Conservation (phyloP, 2,113 vertebrate genomes). For the Puma concolor region DNA sequence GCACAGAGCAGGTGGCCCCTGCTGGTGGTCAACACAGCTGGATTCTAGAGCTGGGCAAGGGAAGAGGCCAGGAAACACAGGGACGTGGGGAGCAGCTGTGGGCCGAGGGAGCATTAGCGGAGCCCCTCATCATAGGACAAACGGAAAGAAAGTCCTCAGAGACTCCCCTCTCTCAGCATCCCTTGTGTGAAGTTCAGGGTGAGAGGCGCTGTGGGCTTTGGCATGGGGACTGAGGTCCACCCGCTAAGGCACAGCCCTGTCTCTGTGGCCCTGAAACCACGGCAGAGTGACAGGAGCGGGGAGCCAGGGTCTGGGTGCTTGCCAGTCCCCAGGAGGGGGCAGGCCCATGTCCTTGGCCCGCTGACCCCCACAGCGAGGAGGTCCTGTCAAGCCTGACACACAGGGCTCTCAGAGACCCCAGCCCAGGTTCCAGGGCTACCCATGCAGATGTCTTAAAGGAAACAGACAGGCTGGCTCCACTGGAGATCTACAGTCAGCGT, state of each 20-base stretch:
- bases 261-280: background rate
- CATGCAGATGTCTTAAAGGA: background rate
- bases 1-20: background rate
- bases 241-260: background rate
- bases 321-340: background rate
- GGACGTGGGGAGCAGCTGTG: background rate
- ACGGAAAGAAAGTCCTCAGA: background rate
- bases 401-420: background rate
- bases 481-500: background rate
- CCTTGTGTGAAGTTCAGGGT: rapidly evolving
- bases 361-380: background rate
- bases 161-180: background rate
- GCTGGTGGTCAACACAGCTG: background rate
- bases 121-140: background rate
- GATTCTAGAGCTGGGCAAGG: background rate
- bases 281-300: background rate
- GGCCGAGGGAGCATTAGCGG: rapidly evolving
- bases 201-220: background rate
- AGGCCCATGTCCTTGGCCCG: background rate
- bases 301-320: background rate
- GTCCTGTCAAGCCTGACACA: background rate
- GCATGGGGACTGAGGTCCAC: background rate
- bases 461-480: background rate
- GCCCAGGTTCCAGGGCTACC: background rate
- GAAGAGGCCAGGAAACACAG: background rate